A percentile compares a stretch with the other conserved stretches of the same genome.
phyloP scores from a whole-genome alignment of 2,888 invertebrate species.

The Coenonympha glycerion region DNA sequence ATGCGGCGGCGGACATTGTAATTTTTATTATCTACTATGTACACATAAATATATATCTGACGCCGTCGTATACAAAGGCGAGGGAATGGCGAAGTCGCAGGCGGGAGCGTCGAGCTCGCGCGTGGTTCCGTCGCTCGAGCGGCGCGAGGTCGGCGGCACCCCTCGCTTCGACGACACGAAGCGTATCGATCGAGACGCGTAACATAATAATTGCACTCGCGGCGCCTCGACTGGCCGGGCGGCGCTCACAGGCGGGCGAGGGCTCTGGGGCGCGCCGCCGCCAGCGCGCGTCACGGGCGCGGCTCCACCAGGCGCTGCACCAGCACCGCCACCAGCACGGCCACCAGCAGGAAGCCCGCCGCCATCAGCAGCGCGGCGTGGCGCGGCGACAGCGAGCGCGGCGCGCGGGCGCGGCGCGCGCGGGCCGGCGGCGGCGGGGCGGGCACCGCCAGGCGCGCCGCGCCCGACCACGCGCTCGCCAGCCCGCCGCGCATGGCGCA shows the following conservation, averaged over 20 bases:
- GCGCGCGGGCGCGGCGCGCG: slow-evolving; percentile 77
- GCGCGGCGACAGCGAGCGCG: slow-evolving; percentile 71
- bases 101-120: neutral
- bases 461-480: slow-evolving; percentile 82
- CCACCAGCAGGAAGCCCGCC: slow-evolving; percentile 76
- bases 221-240: slow-evolving; percentile 17
- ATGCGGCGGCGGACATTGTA: slow-evolving; percentile 20
- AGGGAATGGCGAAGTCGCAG: slow-evolving; percentile 9
- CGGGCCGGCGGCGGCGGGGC: slow-evolving; percentile 73
- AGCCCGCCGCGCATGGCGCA: slow-evolving; percentile 83
- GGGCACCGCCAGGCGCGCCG: slow-evolving; percentile 72
- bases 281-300: slow-evolving; percentile 66
- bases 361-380: slow-evolving; percentile 80
- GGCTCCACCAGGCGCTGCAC: slow-evolving; percentile 74
- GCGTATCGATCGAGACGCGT: slow-evolving; percentile 11
- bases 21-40: slow-evolving; percentile 27
- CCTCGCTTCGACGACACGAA: neutral
- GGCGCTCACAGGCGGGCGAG: slow-evolving; percentile 49
- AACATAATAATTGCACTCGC: slow-evolving; percentile 21
- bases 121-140: neutral
- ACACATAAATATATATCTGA: slow-evolving; percentile 27
- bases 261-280: slow-evolving; percentile 55
- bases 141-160: neutral
- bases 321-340: slow-evolving; percentile 77
- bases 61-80: slow-evolving; percentile 12